Evolutionary conservation across 2,797 vertebrate genomes (phyloP).

Genomic region (Siniperca scherzeri): DNA sequence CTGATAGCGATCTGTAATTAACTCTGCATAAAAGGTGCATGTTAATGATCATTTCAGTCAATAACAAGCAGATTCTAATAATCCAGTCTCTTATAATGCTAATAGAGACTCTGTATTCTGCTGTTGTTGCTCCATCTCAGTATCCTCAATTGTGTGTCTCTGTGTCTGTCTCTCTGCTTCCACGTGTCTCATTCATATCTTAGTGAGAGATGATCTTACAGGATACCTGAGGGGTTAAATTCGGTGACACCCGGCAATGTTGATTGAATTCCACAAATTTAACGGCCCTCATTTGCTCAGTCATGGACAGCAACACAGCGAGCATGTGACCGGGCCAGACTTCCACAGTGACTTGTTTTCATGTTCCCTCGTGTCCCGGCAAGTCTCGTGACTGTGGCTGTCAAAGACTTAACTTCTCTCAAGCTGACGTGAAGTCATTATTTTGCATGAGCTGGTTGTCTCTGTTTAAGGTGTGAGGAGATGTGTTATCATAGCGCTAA

Average conservation of each 20-base stretch:
- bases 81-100: neutral
- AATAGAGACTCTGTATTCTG: conserved; percentile 6
- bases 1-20: conserved; percentile 22
- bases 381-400: conserved; percentile 49
- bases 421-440: conserved; percentile 26
- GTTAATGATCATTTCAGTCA: neutral
- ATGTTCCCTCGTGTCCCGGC: conserved; percentile 38
- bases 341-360: conserved; percentile 42
- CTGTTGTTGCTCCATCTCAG: neutral
- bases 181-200: neutral
- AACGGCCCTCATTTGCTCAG: conserved; percentile 62
- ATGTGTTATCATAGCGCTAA: conserved; percentile 42
- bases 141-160: neutral
- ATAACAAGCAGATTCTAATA: neutral
- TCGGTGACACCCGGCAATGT: conserved; percentile 54
- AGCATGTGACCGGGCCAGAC: conserved; percentile 68
- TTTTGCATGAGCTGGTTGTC: conserved; percentile 11
- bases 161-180: neutral
- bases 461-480: conserved; percentile 27
- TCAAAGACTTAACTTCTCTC: neutral
- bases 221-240: conserved; percentile 30
- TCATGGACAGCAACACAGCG: conserved; percentile 45
- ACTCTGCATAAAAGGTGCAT: neutral
- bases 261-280: conserved; percentile 69
- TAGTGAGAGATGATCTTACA: neutral